Evolutionary conservation across 2,888 invertebrate species (phyloP).

Genomic region (Parochlus steinenii): DNA sequence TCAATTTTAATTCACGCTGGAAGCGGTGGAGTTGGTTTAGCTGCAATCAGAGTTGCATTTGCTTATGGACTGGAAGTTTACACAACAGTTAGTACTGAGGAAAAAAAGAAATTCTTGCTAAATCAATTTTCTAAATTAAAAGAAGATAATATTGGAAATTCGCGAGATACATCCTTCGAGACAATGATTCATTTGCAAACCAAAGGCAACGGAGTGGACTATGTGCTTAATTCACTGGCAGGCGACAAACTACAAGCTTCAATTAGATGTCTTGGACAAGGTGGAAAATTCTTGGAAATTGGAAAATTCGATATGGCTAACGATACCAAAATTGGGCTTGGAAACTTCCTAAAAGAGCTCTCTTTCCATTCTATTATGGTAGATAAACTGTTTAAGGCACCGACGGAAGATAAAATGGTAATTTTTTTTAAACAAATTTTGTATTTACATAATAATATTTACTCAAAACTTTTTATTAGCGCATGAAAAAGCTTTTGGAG

Average conservation of each 20-base stretch:
- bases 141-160: conserved; percentile 54
- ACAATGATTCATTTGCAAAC: conserved; percentile 57
- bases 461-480: conserved; percentile 17
- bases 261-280: conserved; percentile 65
- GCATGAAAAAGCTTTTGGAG: conserved; percentile 36
- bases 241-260: conserved; percentile 74
- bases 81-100: conserved; percentile 68
- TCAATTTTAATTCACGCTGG: conserved; percentile 76
- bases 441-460: neutral
- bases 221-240: conserved; percentile 69
- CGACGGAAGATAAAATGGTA: conserved; percentile 41
- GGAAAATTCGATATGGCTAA: conserved; percentile 85
- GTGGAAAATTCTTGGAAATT: conserved; percentile 86
- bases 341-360: conserved; percentile 75
- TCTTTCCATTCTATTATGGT: conserved; percentile 85
- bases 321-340: conserved; percentile 76
- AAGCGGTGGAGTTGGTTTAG: conserved; percentile 84
- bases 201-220: conserved; percentile 63
- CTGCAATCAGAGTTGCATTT: conserved; percentile 76
- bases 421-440: neutral
- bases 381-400: conserved; percentile 63
- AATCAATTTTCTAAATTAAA: conserved; percentile 51
- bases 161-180: conserved; percentile 65
- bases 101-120: conserved; percentile 68
- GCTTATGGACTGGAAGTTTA: conserved; percentile 70